Conservation (phyloP, 2,797 vertebrate species). For the Eulemur coronatus region DNA sequence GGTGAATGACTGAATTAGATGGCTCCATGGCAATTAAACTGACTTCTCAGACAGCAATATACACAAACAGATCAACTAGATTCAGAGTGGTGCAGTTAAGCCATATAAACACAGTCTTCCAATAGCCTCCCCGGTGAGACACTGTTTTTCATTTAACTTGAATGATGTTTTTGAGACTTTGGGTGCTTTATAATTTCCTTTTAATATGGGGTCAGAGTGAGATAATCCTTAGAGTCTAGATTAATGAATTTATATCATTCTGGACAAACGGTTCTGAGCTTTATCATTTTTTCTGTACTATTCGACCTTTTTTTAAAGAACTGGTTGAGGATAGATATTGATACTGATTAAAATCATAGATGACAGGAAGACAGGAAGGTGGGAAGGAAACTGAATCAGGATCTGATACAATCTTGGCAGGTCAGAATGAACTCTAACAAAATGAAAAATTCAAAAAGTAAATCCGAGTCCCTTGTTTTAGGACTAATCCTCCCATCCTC, state of each 20-base stretch:
- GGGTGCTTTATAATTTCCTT: conserved; percentile 55
- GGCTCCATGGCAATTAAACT: conserved; percentile 43
- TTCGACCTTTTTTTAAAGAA: conserved; percentile 51
- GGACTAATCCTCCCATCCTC: background rate
- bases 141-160: conserved; percentile 23
- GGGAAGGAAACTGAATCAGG: background rate
- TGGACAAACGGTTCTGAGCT: conserved; percentile 15
- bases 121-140: conserved; percentile 5
- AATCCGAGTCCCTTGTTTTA: conserved; percentile 20
- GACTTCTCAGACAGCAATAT: conserved; percentile 46
- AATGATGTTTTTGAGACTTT: conserved; percentile 5
- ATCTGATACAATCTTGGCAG: conserved; percentile 34
- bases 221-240: background rate
- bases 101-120: background rate
- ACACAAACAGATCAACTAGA: conserved; percentile 63
- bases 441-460: conserved; percentile 12
- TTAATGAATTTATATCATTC: conserved; percentile 54
- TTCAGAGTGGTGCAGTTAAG: conserved; percentile 36
- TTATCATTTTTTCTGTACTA: conserved; percentile 32
- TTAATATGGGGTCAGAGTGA: conserved; percentile 28
- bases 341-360: conserved; percentile 46
- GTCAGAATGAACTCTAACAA: conserved; percentile 8
- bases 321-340: background rate
- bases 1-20: conserved; percentile 61
- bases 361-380: conserved; percentile 29